Evolutionary conservation across 2,797 vertebrate genomes (phyloP), one percentile per base, ranked within the genome.

Genomic region (Emys orbicularis): DNA sequence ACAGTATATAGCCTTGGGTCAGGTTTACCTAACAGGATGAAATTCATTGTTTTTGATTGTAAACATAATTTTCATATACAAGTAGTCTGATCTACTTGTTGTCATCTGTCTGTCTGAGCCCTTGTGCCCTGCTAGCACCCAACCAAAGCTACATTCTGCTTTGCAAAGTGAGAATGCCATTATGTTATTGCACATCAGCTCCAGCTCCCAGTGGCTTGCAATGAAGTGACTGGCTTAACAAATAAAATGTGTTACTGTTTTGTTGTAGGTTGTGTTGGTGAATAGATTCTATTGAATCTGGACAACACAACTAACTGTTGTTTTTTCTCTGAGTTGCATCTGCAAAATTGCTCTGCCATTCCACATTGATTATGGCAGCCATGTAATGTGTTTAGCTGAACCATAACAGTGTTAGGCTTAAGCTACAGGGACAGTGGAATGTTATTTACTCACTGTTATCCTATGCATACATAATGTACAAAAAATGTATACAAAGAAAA

Each of bases 101-200:
- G 96, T 97, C 97, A 97, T 95, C 94, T 94, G 93, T 94, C 96
- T 97, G 54, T 95, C 90, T 47, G 92, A 97, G 90, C 91, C 96
- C 96, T 85, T 3, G 0, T 95, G 95, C 96, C 97, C 98, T 95
- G 79, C 94, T 88, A 86, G 96, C 96, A 96, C 97, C 97, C 97
- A 98, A 91, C 96, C 96, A 98, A 95, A 98, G 97, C 96, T 97
- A 97, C 94, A 88, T 53, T 89, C 97, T 98, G 97, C 97, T 98
- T 96, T 98, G 97, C 97, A 97, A 98, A 97, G 97, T 93, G 95
- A 98, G 98, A 93, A 97, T 96, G 93, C 97, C 96, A 95, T 95
- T 97, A 97, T 31, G 0, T 97, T 97, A 96, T 93, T 94, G 81
- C 92, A 89, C 90, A 96, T 95, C 96, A 97, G 97, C 95, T 97